Evolutionary conservation across 1,140 invertebrate species (phyloP).

Genomic region (Sminthurides bifidus): DNA sequence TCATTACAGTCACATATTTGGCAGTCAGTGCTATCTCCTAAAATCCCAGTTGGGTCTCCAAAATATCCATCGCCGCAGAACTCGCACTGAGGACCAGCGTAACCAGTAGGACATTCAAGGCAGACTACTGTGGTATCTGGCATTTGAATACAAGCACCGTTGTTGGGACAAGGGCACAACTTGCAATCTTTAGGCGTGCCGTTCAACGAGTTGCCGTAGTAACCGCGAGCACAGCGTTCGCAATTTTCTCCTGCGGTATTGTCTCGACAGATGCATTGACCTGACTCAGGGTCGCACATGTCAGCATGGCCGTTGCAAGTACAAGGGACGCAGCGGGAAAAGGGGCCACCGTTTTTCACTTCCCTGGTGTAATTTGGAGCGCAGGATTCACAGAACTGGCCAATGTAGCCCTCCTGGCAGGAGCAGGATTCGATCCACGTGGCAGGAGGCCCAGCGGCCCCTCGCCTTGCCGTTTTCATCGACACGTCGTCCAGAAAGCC

Average conservation of each 20-base stretch:
- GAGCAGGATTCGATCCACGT: constrained; percentile 89
- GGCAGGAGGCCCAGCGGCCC: constrained; percentile 63
- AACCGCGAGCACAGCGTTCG: constrained; percentile 69
- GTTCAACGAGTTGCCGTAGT: constrained; percentile 82
- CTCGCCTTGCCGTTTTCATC: constrained; percentile 69
- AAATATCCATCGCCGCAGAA: constrained; percentile 89
- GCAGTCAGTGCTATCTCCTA: constrained; percentile 55
- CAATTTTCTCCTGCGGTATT: constrained; percentile 94
- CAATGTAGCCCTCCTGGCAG: constrained; percentile 63
- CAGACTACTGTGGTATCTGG: constrained; percentile 73
- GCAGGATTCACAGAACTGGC: constrained; percentile 96
- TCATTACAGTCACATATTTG: constrained; percentile 82
- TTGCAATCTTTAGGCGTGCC: constrained; percentile 78
- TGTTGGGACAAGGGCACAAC: constrained; percentile 85
- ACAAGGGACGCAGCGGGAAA: constrained; percentile 85
- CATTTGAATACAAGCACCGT: constrained; percentile 74
- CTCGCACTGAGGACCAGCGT: constrained; percentile 71
- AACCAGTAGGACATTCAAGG: constrained; percentile 42
- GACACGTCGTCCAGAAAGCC: constrained; percentile 80
- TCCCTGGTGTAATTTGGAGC: constrained; percentile 83
- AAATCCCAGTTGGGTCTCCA: constrained; percentile 63
- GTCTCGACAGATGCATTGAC: constrained; percentile 90
- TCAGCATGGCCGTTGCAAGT: constrained; percentile 92
- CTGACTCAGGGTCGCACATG: constrained; percentile 77
- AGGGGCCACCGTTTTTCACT: constrained; percentile 76